Evolutionary conservation across 1,140 invertebrate species (phyloP), one percentile per base, ranked within the genome.

Genomic region (Leguminivora glycinivorella): DNA sequence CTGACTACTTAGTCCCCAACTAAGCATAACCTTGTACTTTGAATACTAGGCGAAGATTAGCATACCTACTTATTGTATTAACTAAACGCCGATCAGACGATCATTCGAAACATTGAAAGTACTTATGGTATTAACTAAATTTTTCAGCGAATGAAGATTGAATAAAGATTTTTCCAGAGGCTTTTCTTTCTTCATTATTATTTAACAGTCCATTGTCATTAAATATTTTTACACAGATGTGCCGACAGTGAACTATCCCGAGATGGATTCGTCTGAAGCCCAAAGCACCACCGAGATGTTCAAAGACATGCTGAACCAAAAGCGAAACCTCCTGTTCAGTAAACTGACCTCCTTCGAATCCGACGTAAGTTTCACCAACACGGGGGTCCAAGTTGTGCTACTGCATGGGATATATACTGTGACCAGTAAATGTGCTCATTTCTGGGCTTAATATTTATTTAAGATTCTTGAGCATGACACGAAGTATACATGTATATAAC

Each of bases 331-430:
- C 76, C 93, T 98, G 67, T 93, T 98, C 72, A 96, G 95, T 81
- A 97, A 97, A 91, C 91, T 98, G 52, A 97, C 96, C 6, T 98
- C 97, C 0, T 95, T 97, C 74, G 97, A 98, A 81, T 96, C 96
- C 0, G 97, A 98, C 91, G 97, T 98, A 92, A 95, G 93, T 92
- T 84, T 14, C 17, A 38, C 17, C 40, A 40, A n/a, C 38, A 29
- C 1, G n/a, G 66, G 38, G 66, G 31, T 67, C 19, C 19, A 26
- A 31, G 58, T 63, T 63, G 26, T 63, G 47, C 17, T 47, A 26
- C 2, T 63, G 58, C 58, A 63, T 63, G 58, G 29, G 58, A 63
- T 60, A 60, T 60, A 29, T 26, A 60, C 25, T 60, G 25, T 29
- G 14, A 60, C 14, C 56, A 60, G 12, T 60, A 29, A 60, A 29